Evolutionary conservation across 2,797 vertebrate genomes (phyloP), one percentile per base, ranked within the genome.

Genomic region (Hoplostethus mediterraneus): DNA sequence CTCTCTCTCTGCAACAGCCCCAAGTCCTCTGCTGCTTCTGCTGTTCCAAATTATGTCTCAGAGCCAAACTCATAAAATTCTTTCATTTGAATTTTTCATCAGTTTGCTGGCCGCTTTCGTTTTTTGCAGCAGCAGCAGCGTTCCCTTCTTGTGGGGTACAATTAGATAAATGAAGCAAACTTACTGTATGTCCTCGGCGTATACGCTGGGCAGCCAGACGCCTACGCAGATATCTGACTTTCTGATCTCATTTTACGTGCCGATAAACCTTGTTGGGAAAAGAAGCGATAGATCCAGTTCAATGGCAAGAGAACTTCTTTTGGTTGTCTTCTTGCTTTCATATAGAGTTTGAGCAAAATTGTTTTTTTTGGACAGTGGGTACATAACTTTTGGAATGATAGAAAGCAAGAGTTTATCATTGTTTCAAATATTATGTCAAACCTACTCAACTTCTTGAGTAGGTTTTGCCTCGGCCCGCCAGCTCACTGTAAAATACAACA

Each of bases 11-110:
- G 2, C 65, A 28, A n/a, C 21, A 25, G 56, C 61, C 64, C 51
- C 44, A 1, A n/a, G 63, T 67, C 45, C 51, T 67, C 53, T 63
- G 48, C 57, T 64, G 14, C 58, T 2, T 63, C 63, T 72, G 60
- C 60, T 10, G 45, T 44, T 77, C 55, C 31, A 81, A 80, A 84
- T 79, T 33, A 81, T 76, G 56, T 58, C 72, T 81, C 48, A 30
- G 55, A 83, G 67, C 16, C 31, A 79, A 86, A 82, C 33, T 73
- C 45, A 67, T 71, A 38, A 73, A 61, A 42, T 54, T 66, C n/a
- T 40, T 14, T n/a, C 54, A 56, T 57, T 60, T 87, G n/a, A 63
- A 79, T 80, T 80, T 84, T 84, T 83, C 60, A 73, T 55, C 66
- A 77, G 54, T 71, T 66, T 21, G 21, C 21, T 21, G 21, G 10